Evolutionary conservation across 2,797 vertebrate species (phyloP), one percentile per base, ranked within the genome.

Genomic region (Myotis myotis): DNA sequence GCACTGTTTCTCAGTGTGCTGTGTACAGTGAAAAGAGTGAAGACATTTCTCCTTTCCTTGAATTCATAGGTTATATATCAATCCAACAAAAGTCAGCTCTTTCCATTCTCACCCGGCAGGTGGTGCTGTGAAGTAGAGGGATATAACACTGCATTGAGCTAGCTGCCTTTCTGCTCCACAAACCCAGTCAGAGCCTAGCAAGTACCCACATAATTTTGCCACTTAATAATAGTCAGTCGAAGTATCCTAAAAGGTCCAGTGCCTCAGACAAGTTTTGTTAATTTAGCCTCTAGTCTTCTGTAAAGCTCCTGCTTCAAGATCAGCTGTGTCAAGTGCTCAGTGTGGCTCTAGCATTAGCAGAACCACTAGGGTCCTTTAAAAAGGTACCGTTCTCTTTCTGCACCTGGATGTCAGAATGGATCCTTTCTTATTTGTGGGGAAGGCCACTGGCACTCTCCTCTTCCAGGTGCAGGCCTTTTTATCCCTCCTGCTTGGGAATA

Each of bases 81-180:
- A 36, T 93, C 86, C 80, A 87, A 91, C 75, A 0, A 8, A 93
- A 36, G 30, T 94, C 36, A 23, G 4, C 15, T 80, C 68, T 78
- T 70, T 83, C 83, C 17, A 49, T 74, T 55, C 68, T 96, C 70
- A 81, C 94, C 98, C 98, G 98, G 98, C 97, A 98, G 98, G 89
- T 98, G 98, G 98, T 97, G 91, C 97, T 98, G 85, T 97, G 93
- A 97, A 97, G 92, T 96, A 98, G 95, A 90, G 57, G 85, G 95
- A 75, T 91, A 22, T n/a, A 30, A 22, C 55, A 25, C 47, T 16
- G 25, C 66, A 7, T 36, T 20, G n/a, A 30, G 47, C 72, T 49
- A 28, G 57, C 72, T 41, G 51, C n/a, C 72, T 84, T 87, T 66
- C 51, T 88, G 89, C 38, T 95, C 80, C 68, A 47, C 60, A 95